Percentiles rank a stretch among this genome's conserved stretches.
phyloP scores from a whole-genome alignment of 2,113 vertebrate species.

The Rhynchomys soricoides region DNA sequence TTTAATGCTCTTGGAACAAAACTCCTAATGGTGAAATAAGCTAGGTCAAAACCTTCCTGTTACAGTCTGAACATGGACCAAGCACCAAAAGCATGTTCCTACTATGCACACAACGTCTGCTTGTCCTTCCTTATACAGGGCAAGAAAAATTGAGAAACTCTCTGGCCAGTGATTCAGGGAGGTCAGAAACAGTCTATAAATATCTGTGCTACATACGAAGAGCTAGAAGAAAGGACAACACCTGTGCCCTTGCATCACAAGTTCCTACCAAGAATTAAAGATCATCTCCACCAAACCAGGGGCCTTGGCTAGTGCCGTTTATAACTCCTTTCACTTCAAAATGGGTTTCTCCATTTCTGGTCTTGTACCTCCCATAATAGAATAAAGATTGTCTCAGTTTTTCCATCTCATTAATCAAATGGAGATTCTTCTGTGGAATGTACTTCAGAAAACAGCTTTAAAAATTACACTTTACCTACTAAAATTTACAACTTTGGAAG shows the following conservation, averaged over 20 bases:
- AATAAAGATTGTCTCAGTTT: neutral
- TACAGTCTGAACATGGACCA: no score
- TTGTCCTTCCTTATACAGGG: neutral
- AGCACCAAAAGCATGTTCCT: neutral
- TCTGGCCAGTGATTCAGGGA: neutral
- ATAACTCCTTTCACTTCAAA: neutral
- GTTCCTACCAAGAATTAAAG: neutral
- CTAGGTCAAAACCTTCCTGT: neutral
- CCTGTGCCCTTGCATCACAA: neutral
- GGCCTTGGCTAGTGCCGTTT: neutral
- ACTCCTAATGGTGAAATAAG: neutral
- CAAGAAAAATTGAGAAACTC: neutral
- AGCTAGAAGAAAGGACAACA: neutral
- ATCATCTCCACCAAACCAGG: constrained; percentile 9
- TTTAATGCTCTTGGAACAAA: constrained; percentile 31
- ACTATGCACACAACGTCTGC: neutral
- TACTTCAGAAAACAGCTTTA: neutral
- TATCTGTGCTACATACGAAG: neutral
- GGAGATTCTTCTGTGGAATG: neutral
- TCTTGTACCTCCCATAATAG: neutral
- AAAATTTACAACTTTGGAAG: constrained; percentile 34
- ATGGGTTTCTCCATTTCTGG: neutral
- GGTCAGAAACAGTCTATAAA: neutral
- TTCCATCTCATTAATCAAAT: constrained; percentile 20
- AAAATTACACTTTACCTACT: constrained; percentile 16